Evolutionary conservation across 2,888 invertebrate species (phyloP), one percentile per base, ranked within the genome.

Genomic region (Mythimna lalbum): DNA sequence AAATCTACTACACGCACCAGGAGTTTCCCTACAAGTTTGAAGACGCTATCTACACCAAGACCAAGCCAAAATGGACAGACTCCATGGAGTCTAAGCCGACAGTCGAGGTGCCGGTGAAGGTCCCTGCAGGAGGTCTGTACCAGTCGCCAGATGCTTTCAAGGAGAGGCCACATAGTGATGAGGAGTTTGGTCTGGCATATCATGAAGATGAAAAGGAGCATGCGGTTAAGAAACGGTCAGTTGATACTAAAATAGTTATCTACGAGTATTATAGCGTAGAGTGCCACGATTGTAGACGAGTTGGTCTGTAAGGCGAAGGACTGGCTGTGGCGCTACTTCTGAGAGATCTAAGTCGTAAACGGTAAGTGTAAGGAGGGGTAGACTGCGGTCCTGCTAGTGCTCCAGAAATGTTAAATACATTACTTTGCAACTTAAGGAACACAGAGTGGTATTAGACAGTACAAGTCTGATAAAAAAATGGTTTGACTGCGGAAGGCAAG

Each of bases 41-140:
- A 56, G 85, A 87, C 39, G 75, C 87, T 52, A 86, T 88, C 49
- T 84, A 86, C 52, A 89, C 90, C 1, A 86, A 83, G 62, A 78
- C 86, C 14, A 91, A 88, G 36, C 31, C 79, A 79, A 64, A 43
- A 39, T 93, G 92, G 92, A 84, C 83, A 5, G 90, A 89, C 23
- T 67, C 77, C 31, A 62, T 92, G 56, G 93, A 93, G 23, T 89
- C 93, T 1, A 90, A 80, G 62, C 93, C 94, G 0, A 94, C 94
- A 0, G 88, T 87, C 4, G 90, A 92, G 69, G 86, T 88, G 0
- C 93, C 94, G 0, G 85, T 90, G 19, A 90, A 85, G 43, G 78
- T 93, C 0, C 93, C 93, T 2, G 95, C 95, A 0, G 95, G 95
- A 2, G 94, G 93, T 0, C 82, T 95, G 0, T 96, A 96, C 78